A percentile compares a stretch with the other conserved stretches of the same genome.
Conservation (phyloP, 2,113 vertebrate genomes). For the Motacilla alba region DNA sequence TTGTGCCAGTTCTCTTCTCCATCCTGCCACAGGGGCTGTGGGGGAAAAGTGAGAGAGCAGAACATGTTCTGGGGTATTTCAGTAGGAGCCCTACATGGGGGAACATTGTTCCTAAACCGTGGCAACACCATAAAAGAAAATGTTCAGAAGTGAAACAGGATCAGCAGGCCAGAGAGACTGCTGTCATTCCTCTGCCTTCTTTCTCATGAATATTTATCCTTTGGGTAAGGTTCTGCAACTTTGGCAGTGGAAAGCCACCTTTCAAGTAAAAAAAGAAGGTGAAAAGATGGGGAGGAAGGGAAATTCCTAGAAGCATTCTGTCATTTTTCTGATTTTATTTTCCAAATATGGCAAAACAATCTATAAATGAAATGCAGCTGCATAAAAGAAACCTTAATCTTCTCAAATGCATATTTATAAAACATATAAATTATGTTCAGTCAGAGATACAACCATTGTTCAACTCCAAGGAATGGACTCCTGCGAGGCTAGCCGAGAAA, state of each 20-base stretch:
- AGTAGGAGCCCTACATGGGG: not conserved
- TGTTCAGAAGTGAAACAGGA: not conserved
- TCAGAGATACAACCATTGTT: not conserved
- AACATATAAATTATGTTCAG: not conserved
- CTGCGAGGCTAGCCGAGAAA: not conserved
- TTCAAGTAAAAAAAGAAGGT: not conserved
- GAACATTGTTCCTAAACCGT: not conserved
- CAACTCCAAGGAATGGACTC: not conserved
- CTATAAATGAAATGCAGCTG: not conserved
- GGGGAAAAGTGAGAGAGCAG: not conserved
- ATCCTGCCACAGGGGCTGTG: not conserved
- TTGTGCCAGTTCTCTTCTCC: not conserved
- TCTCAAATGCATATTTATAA: not conserved
- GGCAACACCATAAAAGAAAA: not conserved
- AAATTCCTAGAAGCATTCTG: not conserved
- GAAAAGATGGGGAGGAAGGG: not conserved
- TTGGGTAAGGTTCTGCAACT: not conserved
- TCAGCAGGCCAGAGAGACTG: not conserved
- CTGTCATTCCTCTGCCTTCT: not conserved
- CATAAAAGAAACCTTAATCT: not conserved
- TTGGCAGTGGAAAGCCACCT: not conserved
- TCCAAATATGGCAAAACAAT: not conserved
- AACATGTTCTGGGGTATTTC: not conserved
- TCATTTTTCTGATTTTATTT: not conserved
- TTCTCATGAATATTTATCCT: not conserved